A percentile compares a stretch with the other conserved stretches of the same genome.
These are phyloP conservation scores for Australoheros facetus DNA, from an alignment of 2,797 vertebrate species.

Conservation along the genomic window DNA sequence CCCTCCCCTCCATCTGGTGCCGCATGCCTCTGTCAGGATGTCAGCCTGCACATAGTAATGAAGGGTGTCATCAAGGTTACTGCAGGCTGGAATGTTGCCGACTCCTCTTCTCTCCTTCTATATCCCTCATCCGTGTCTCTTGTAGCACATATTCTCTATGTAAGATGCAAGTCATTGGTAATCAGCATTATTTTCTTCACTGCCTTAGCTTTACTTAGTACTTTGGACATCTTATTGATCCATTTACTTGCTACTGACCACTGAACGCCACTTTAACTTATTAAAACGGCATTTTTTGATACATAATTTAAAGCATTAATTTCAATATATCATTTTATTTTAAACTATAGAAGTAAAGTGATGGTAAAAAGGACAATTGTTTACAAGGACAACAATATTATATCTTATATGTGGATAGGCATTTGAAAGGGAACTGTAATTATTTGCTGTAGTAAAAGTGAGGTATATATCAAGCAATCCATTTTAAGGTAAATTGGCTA, in stretches of 20 bases:
- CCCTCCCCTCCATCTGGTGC: conserved; percentile 85
- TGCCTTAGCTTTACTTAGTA: conserved; percentile 1
- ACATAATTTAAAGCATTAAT: background rate
- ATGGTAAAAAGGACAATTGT: background rate
- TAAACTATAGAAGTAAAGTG: background rate
- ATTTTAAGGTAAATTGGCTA: background rate
- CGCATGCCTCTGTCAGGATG: conserved; percentile 79
- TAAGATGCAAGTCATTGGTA: conserved; percentile 21
- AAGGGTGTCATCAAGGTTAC: conserved; percentile 86
- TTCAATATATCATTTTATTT: background rate
- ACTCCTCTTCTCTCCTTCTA: conserved; percentile 26
- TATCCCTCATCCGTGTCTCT: conserved; percentile 34
- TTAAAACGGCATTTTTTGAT: background rate
- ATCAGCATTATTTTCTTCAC: conserved; percentile 22
- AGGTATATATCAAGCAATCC: background rate
- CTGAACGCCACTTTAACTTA: background rate
- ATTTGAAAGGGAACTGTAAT: background rate
- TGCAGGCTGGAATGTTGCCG: conserved; percentile 75
- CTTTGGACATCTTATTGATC: background rate
- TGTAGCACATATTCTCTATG: conserved; percentile 41
- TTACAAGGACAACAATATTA: background rate
- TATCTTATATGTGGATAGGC: background rate
- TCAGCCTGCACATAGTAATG: conserved; percentile 82
- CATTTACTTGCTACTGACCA: background rate
- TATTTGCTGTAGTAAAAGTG: background rate